Evolutionary conservation across 1,140 invertebrate species (phyloP).

Genomic region (Panagrolaimus sp.): DNA sequence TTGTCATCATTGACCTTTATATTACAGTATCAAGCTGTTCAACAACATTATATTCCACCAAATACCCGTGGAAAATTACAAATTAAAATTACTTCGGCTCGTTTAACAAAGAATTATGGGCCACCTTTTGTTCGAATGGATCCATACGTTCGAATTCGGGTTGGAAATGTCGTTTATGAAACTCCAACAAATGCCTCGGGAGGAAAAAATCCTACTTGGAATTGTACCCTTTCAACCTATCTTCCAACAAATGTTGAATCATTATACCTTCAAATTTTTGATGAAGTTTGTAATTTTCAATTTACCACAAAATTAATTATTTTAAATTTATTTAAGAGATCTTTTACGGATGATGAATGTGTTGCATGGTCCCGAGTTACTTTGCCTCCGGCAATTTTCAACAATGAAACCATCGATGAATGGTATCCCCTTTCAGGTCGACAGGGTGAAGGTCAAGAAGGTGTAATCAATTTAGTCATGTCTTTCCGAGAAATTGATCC

Average conservation of each 20-base stretch:
- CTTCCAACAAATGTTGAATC: slow-evolving; percentile 78
- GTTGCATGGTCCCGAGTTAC: slow-evolving; percentile 80
- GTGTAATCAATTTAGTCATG: slow-evolving; percentile 68
- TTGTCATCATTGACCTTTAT: background rate
- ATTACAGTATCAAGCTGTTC: slow-evolving; percentile 8
- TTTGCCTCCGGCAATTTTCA: slow-evolving; percentile 75
- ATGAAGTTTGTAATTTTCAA: slow-evolving; percentile 67
- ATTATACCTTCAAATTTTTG: slow-evolving; percentile 87
- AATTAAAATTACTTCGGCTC: slow-evolving; percentile 69
- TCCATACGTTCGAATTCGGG: slow-evolving; percentile 71
- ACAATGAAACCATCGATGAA: slow-evolving; percentile 82
- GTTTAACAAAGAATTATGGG: slow-evolving; percentile 91
- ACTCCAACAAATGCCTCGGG: slow-evolving; percentile 87
- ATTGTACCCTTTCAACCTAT: slow-evolving; percentile 83
- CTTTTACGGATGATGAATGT: slow-evolving; percentile 87
- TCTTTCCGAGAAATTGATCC: slow-evolving; percentile 66
- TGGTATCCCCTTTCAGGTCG: slow-evolving; percentile 72
- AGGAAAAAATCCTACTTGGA: slow-evolving; percentile 90
- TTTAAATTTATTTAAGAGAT: slow-evolving; percentile 64
- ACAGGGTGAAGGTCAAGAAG: slow-evolving; percentile 80
- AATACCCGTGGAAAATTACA: slow-evolving; percentile 71
- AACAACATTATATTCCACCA: slow-evolving; percentile 61
- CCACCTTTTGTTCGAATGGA: slow-evolving; percentile 78
- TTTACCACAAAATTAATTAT: background rate
- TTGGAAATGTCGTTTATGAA: slow-evolving; percentile 88